These are phyloP conservation scores for Stenodema calcarata DNA, from an alignment of 2,888 invertebrate species.

Conservation along the genomic window DNA sequence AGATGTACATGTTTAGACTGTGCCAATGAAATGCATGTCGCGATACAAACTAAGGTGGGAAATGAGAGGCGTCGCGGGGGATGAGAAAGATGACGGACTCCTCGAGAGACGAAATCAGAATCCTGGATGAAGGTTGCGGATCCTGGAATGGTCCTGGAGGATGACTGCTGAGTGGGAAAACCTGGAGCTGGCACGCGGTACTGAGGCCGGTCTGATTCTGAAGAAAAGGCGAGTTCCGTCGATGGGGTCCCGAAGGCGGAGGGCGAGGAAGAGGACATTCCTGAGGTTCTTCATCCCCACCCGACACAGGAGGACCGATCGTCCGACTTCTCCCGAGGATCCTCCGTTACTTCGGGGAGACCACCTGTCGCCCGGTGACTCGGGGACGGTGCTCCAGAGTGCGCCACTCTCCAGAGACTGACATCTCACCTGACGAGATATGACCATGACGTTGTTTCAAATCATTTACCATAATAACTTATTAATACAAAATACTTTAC, in stretches of 20 bases:
- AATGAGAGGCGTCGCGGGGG: background rate
- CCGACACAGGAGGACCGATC: background rate
- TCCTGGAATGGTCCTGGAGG: background rate
- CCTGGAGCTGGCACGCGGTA: background rate
- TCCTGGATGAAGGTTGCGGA: background rate
- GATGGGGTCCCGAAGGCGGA: background rate
- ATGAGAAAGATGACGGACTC: background rate
- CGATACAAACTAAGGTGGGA: background rate
- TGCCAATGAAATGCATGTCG: background rate
- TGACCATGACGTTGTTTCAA: too few relatives aligned
- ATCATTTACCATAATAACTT: too few relatives aligned
- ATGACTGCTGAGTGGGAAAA: background rate
- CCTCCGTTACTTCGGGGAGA: constrained; percentile 16
- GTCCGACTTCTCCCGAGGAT: constrained; percentile 7
- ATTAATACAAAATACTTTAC: too few relatives aligned
- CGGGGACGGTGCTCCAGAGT: background rate
- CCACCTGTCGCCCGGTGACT: background rate
- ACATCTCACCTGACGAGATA: too few relatives aligned
- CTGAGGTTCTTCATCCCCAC: background rate
- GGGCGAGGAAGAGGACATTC: constrained; percentile 18
- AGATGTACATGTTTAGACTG: background rate
- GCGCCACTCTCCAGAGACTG: background rate
- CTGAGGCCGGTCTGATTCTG: background rate
- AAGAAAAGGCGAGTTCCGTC: background rate
- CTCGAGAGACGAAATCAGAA: background rate